Evolutionary conservation across 2,797 vertebrate genomes (phyloP).

Genomic region (Poecilia wingei): DNA sequence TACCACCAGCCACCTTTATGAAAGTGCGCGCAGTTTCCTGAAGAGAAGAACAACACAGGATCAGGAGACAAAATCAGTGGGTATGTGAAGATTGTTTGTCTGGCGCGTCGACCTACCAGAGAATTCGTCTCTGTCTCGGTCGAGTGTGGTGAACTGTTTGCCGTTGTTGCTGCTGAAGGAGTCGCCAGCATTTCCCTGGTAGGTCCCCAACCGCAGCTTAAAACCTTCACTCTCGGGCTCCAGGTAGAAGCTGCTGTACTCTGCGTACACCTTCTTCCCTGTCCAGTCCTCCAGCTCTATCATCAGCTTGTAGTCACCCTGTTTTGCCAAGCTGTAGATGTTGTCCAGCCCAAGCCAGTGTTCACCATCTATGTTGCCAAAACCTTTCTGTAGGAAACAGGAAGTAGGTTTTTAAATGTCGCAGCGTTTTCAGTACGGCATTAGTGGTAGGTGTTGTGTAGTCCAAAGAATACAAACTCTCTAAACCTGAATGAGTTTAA

Average conservation of each 20-base stretch:
- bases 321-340: conserved; percentile 92
- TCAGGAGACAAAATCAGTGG: conserved; percentile 4
- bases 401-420: not conserved
- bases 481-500: conserved; percentile 24
- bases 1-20: conserved; percentile 99
- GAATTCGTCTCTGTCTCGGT: conserved; percentile 94
- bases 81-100: not conserved
- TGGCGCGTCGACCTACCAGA: conserved; percentile 79
- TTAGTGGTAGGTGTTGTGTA: not conserved
- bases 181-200: conserved; percentile 97
- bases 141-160: conserved; percentile 96
- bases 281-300: conserved; percentile 98
- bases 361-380: conserved; percentile 95
- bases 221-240: conserved; percentile 93
- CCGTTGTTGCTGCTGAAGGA: conserved; percentile 96
- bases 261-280: conserved; percentile 96
- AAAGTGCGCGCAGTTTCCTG: conserved; percentile 96
- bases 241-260: conserved; percentile 95
- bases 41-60: conserved; percentile 6
- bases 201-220: conserved; percentile 90
- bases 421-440: not conserved
- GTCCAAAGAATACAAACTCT: conserved; percentile 44
- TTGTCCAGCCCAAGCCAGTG: conserved; percentile 97
- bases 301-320: conserved; percentile 93
- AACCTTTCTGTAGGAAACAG: conserved; percentile 88